Evolutionary conservation across 2,797 vertebrate species (phyloP), one percentile per base, ranked within the genome.

Genomic region (Tapirus indicus): DNA sequence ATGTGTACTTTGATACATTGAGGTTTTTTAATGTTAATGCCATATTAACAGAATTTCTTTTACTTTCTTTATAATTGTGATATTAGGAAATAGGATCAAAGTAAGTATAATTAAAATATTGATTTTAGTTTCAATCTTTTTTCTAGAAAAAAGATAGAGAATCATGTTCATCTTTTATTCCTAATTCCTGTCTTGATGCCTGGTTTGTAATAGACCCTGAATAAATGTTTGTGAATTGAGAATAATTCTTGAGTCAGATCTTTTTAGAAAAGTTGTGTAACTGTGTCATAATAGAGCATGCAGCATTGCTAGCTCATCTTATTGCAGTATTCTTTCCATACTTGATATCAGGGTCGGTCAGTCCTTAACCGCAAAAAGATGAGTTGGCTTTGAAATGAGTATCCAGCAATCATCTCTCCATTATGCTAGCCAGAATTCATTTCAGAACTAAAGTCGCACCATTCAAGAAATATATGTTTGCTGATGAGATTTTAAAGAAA

Each of bases 401-500:
- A 62, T 68, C 86, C 58, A 89, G 94, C 93, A 95, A 35, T 97
- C 90, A 95, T 95, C 62, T 91, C 44, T 52, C 35, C 85, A 92
- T 97, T 94, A 89, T 96, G 47, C 64, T 32, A 47, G 92, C 23
- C 84, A 85, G 91, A 80, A 69, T 17, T 3, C 72, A 64, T 95
- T 95, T 72, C 90, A 95, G 87, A 95, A 44, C 82, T 71, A 29
- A 72, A 85, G 82, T 79, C 60, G 38, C 3, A 27, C 89, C 58
- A 58, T 96, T 97, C 91, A 95, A 64, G 80, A 95, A 95, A 58
- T 79, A 18, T 23, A 1, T 72, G 25, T 87, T 97, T 96, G 88
- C 52, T 93, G 82, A 89, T 98, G 91, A 93, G 92, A 88, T 92
- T 95, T 95, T 89, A 84, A 91, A 93, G 95, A 96, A 96, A 92